These are phyloP conservation scores for Toxonevra muliebris DNA, from an alignment of 2,888 invertebrate species.

Conservation along the genomic window DNA sequence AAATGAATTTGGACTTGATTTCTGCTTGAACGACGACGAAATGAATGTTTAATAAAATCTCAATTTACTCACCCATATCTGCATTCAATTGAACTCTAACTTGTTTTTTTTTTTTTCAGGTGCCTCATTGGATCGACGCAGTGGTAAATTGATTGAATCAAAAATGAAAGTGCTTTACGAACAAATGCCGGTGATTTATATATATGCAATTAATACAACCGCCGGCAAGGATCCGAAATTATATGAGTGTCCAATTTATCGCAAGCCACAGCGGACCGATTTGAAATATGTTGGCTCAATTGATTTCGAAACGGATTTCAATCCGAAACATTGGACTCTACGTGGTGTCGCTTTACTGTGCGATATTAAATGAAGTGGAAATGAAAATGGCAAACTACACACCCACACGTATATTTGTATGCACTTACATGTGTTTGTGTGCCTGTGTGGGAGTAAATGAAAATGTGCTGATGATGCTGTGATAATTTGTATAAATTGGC, in stretches of 20 bases:
- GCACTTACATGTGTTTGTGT: conserved; percentile 19
- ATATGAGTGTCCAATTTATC: conserved; percentile 96
- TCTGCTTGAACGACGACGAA: too few relatives aligned
- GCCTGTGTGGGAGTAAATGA: not conserved
- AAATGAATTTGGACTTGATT: too few relatives aligned
- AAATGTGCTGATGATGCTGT: conserved; percentile 3
- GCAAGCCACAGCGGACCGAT: conserved; percentile 94
- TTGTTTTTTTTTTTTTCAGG: conserved; percentile 63
- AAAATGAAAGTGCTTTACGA: conserved; percentile 93
- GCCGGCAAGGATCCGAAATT: conserved; percentile 89
- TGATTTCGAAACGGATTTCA: conserved; percentile 92
- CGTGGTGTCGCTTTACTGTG: conserved; percentile 95
- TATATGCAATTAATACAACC: conserved; percentile 93
- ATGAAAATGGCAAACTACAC: not conserved
- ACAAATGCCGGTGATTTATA: conserved; percentile 95
- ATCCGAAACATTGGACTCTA: conserved; percentile 93
- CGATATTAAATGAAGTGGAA: conserved; percentile 84
- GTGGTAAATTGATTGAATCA: conserved; percentile 90
- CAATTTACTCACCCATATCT: too few relatives aligned
- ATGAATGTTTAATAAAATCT: too few relatives aligned
- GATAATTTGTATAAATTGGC: not conserved
- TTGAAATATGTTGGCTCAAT: conserved; percentile 95
- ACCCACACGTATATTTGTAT: too few relatives aligned
- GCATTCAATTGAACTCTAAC: too few relatives aligned
- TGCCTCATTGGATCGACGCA: conserved; percentile 86